Base-by-base conservation (phyloP, 2,113 vertebrate species). In the Sphyrna mokarran region DNA sequence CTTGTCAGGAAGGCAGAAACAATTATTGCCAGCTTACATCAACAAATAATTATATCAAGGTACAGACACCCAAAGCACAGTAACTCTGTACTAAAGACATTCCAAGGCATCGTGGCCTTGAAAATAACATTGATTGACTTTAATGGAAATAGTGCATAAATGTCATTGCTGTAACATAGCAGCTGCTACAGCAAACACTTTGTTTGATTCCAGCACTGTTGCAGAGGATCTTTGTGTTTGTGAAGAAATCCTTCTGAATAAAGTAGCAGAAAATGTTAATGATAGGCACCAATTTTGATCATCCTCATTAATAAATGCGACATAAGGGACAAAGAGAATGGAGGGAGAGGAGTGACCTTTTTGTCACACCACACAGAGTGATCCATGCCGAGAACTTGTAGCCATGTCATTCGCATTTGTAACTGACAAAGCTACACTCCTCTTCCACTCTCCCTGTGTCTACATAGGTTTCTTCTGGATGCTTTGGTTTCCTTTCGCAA, bases 81-180 rank as follows among this genome's bases (percentile, higher is more conserved):
- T 16, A 13, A 90, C 87, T 90, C 14, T 54, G 61, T 13, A 22
- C 18, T 23, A 63, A 33, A 61, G 26, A 63, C 87, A 33, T 58
- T 90, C 4, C 54, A 61, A 90, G 54, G 63, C 26, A 90, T 5
- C 4, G 33, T 14, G 29, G 58, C 87, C 29, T 63, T 90, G 87
- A 54, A 90, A 90, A 90, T 63, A 90, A n/a, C 29, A n/a, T 63
- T 14, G 26, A 90, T n/a, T 90, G 48, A 33, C 87, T 90, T 90
- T 33, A 90, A 90, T 58, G 61, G 43, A 58, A 90, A 61, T 63
- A n/a, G 58, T 29, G 87, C 54, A 33, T 90, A 58, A 63, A 63
- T n/a, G n/a, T n/a, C 58, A 61, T 29, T 90, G 29, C 54, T 63
- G 13, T 90, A 58, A 90, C 26, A 61, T 63, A 58, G 5, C 26